Evolutionary conservation across 2,797 vertebrate genomes (phyloP).

Genomic region (Xiphophorus birchmanni): DNA sequence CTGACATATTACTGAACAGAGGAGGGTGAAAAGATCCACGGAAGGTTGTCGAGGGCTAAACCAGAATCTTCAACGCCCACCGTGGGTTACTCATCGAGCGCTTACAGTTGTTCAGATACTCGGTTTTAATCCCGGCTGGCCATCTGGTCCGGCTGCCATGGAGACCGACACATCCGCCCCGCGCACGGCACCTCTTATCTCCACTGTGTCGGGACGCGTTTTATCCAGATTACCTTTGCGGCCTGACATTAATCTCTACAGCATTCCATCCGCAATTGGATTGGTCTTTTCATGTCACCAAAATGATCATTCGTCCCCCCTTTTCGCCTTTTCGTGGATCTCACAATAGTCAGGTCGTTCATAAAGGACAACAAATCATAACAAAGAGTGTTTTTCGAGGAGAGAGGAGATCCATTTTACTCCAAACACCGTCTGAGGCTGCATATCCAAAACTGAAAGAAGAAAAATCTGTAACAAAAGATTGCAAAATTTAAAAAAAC

Average conservation of each 20-base stretch:
- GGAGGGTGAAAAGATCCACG: conserved; percentile 15
- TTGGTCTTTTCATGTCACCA: conserved; percentile 21
- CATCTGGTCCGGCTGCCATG: conserved; percentile 51
- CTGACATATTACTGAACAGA: conserved; percentile 33
- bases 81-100: conserved; percentile 52
- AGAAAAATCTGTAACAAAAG: background rate
- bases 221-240: conserved; percentile 60
- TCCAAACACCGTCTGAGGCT: background rate
- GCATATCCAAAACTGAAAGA: background rate
- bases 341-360: conserved; percentile 1
- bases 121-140: conserved; percentile 43
- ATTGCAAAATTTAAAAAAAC: background rate
- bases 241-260: conserved; percentile 51
- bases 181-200: conserved; percentile 47
- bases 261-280: conserved; percentile 31
- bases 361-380: background rate
- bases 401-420: background rate
- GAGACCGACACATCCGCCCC: conserved; percentile 38
- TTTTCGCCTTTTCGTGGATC: background rate
- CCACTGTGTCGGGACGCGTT: conserved; percentile 44
- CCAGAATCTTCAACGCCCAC: conserved; percentile 31
- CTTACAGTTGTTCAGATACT: conserved; percentile 43
- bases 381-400: background rate
- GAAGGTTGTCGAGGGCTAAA: conserved; percentile 48
- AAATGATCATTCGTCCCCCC: conserved; percentile 15